Base-by-base conservation (phyloP, 1,140 invertebrate species). In the Gryon sp. region DNA sequence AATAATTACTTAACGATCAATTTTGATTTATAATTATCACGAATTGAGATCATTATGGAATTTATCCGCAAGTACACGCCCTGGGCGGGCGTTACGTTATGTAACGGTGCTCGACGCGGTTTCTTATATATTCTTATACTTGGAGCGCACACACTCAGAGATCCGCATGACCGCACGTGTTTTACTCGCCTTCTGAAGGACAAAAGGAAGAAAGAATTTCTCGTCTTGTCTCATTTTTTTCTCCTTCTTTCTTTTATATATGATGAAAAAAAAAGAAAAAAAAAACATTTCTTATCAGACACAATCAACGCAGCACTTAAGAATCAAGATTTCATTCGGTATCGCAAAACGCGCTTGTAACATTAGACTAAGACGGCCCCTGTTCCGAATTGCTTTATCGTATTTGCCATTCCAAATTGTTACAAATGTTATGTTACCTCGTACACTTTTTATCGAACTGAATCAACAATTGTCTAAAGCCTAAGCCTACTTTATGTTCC, bases 11-110 rank as follows among this genome's bases (percentile, higher is more conserved):
- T 48, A 76, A 63, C 48, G 50, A 76, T 76, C 62, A 68, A 68
- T 69, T 76, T 68, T 41, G 55, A 62, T 34, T 55, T 55, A 55
- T 50, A 69, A 76, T 68, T 76, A 76, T 76, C 72, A 50, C 48
- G 22, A 57, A 57, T 63, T 63, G 30, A 38, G 62, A 75, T 75
- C 62, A 68, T 75, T 75, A 68, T 62, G 62, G 72, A 75, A 75
- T 75, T 60, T 68, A 68, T 68, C 38, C 62, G 38, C 48, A 32
- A 52, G 73, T 63, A 69, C 73, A 76, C 73, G 50, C 73, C 73
- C 63, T 68, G 63, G 48, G 55, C 57, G 48, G 55, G 48, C 70
- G 70, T 52, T 66, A 24, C 53, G 70, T 75, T 75, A 66, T 59
- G 43, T 66, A 75, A 75, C 62, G 70, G 70, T 75, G 53, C 53